Evolutionary conservation across 2,113 vertebrate species (phyloP), one percentile per base, ranked within the genome.

Genomic region (Indri indri): DNA sequence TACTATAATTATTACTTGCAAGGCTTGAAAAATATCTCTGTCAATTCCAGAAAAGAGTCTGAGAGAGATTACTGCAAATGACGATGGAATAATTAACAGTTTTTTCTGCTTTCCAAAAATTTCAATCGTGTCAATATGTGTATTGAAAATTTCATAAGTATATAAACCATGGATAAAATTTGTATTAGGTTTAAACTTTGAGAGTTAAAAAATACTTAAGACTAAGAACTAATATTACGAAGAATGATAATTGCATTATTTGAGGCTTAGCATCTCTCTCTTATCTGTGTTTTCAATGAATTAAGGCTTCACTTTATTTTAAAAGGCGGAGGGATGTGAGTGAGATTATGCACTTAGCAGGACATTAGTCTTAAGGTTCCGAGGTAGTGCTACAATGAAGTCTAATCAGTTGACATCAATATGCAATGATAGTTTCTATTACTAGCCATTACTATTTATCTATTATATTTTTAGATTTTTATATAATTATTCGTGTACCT

Each of bases 1-100:
- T 95, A 96, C 71, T 91, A 37, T 98, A 98, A 98, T 98, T 98
- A 98, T 81, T 96, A 96, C 93, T 98, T 97, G 77, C 54, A 94
- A 92, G 0, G 3, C 82, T 97, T 84, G 95, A 97, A 98, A 97
- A 88, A 82, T 88, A 89, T 71, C 96, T 98, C 96, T 97, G 80
- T 88, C 90, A 90, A 94, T 34, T 68, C 63, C 91, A 95, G 88
- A 95, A 96, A 95, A 95, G 70, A 79, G 47, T 95, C 77, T 96
- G 79, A 93, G 92, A 77, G 50, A 40, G 6, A 77, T 96, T 63
- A 95, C 65, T 88, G 54, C 87, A 52, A 97, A 95, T 23, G 94
- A 65, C 0, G 66, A 83, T 47, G 82, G 90, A 94, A 47, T 88
- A 88, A 97, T 91, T 94, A 94, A 95, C 5, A 10, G 90, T 34